Evolutionary conservation across 2,888 invertebrate genomes (phyloP).

Genomic region (Melanotus villosus): DNA sequence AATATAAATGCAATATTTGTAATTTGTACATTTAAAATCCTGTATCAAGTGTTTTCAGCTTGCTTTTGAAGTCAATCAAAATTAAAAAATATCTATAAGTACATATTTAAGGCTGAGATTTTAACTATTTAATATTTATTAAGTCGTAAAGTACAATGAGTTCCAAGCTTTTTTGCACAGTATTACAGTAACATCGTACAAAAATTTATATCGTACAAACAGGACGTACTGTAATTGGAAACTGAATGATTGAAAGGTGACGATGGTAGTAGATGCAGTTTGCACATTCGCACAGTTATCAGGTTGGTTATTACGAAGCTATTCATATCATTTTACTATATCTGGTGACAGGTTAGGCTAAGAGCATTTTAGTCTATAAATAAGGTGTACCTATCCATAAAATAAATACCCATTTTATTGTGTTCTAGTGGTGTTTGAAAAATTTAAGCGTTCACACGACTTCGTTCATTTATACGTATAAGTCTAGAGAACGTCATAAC

Average conservation of each 20-base stretch:
- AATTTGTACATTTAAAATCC: constrained; percentile 25
- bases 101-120: constrained; percentile 44
- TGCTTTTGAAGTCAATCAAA: constrained; percentile 36
- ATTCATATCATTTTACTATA: constrained; percentile 47
- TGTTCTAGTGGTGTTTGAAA: constrained; percentile 37
- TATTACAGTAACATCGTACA: constrained; percentile 43
- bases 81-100: constrained; percentile 33
- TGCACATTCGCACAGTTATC: constrained; percentile 40
- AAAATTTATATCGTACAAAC: constrained; percentile 33
- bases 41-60: constrained; percentile 29
- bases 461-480: no score
- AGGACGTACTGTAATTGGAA: constrained; percentile 30
- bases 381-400: constrained; percentile 34
- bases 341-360: constrained; percentile 36
- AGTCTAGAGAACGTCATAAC: no score
- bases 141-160: constrained; percentile 31
- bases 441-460: no score
- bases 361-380: constrained; percentile 42
- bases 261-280: constrained; percentile 14
- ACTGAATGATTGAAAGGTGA: constrained; percentile 11
- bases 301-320: constrained; percentile 31
- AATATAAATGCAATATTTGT: constrained; percentile 28
- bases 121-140: constrained; percentile 38
- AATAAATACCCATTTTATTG: constrained; percentile 34
- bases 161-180: constrained; percentile 44